Percentiles rank a stretch among this genome's conserved stretches.
Evolutionary conservation across 2,113 vertebrate genomes (phyloP).

Genomic region (Ifrita kowaldi): DNA sequence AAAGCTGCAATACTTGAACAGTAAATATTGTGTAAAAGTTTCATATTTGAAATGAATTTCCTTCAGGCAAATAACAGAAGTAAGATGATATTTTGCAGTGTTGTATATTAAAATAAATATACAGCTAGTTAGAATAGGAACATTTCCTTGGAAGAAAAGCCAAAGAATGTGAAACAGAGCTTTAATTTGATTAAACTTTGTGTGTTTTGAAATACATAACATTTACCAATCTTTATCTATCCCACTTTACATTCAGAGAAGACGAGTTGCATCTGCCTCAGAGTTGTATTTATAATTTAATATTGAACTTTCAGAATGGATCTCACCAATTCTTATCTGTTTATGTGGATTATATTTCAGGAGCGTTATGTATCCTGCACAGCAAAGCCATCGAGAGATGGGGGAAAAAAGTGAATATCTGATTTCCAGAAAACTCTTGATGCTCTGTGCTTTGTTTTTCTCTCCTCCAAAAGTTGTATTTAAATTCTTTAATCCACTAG

Average conservation of each 20-base stretch:
- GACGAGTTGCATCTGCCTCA: neutral
- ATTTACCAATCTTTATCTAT: conserved; percentile 31
- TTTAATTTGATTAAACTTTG: conserved; percentile 51
- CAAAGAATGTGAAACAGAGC: conserved; percentile 2
- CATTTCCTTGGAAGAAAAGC: conserved; percentile 22
- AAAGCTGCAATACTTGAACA: conserved; percentile 55
- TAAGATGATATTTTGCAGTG: conserved; percentile 58
- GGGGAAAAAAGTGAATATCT: rapidly evolving
- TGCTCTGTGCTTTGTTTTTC: neutral
- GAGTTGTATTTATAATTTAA: conserved; percentile 16
- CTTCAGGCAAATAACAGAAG: conserved; percentile 62
- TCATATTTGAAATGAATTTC: conserved; percentile 69
- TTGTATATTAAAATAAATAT: conserved; percentile 67
- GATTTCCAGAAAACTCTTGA: neutral
- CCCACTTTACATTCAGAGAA: neutral
- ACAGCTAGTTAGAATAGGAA: conserved; percentile 33
- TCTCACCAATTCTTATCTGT: neutral
- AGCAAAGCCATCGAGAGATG: neutral
- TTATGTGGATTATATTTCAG: neutral
- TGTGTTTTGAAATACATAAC: conserved; percentile 19
- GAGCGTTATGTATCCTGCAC: neutral
- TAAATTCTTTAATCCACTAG: neutral
- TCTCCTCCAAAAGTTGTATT: neutral
- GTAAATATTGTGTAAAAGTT: conserved; percentile 65
- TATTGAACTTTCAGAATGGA: neutral